Evolutionary conservation across 2,113 vertebrate genomes (phyloP), one percentile per base, ranked within the genome.

Genomic region (Rhinopomastus cyanomelas): DNA sequence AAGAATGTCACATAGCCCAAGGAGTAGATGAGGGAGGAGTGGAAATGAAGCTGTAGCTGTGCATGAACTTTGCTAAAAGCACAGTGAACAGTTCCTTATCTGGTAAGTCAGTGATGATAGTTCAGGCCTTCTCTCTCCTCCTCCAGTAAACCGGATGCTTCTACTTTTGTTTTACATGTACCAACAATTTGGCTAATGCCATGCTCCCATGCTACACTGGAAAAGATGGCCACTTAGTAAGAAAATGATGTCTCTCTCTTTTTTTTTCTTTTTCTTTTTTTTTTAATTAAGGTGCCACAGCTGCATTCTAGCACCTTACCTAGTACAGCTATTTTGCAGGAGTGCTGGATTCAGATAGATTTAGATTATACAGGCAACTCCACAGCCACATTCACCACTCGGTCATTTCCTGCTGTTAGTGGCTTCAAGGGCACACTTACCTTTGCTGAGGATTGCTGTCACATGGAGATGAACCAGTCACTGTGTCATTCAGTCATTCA

Each of bases 111-210:
- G 5, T 37, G 26, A 5, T 44, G 25, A 27, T 23, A 82, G 27
- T 16, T 60, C 20, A 62, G 30, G 23, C 5, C 7, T 83, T 64
- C 12, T 10, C 13, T 9, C 62, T n/a, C 12, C 16, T 72, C 25
- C 14, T 67, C 30, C 36, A 69, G n/a, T n/a, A 64, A 75, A 49
- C 8, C 27, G 81, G 11, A 5, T 53, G 11, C 46, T 62, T 92
- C 42, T 53, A 60, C 5, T 8, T 81, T 84, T 19, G 4, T n/a
- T 12, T 82, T 69, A 52, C 16, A 27, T 27, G 1, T 29, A 13
- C 1, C 67, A 66, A 87, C 66, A 12, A 0, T 0, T 25, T 55
- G 16, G 6, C 7, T 67, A 34, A 71, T 32, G 22, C 2, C 20
- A 23, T 20, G 26, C 7, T 56, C 20, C 16, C 67, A 4, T 27